These are phyloP conservation scores for Mayetiola destructor DNA, from an alignment of 2,888 invertebrate species.

Conservation along the genomic window DNA sequence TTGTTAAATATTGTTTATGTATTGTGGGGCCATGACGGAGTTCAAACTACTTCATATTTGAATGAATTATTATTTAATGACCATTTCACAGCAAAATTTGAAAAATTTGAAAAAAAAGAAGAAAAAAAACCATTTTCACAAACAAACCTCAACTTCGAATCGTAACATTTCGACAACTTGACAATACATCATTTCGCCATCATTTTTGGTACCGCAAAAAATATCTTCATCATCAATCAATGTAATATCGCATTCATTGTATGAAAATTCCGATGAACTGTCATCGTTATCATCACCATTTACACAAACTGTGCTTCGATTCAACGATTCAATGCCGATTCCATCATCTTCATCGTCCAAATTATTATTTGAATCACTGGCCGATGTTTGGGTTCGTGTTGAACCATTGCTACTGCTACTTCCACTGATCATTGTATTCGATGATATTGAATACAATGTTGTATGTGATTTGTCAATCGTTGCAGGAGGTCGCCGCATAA, in stretches of 20 bases:
- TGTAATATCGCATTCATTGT: conserved; percentile 30
- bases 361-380: conserved; percentile 4
- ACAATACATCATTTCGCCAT: conserved; percentile 35
- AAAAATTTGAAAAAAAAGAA: no score
- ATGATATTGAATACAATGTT: conserved; percentile 20
- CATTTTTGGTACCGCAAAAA: conserved; percentile 33
- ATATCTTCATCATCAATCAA: conserved; percentile 33
- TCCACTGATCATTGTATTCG: conserved; percentile 19
- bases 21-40: no score
- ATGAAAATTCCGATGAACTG: conserved; percentile 27
- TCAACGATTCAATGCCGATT: neutral
- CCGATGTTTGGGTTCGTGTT: neutral
- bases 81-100: no score
- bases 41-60: no score
- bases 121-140: no score
- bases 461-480: conserved; percentile 21
- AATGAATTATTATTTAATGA: no score
- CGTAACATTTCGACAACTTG: conserved; percentile 35
- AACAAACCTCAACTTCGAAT: conserved; percentile 35
- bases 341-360: neutral
- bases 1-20: no score
- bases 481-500: conserved; percentile 17
- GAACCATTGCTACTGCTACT: conserved; percentile 15
- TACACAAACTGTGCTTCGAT: conserved; percentile 10
- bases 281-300: conserved; percentile 21